phyloP scores from a whole-genome alignment of 1,140 invertebrate species.

The Pantala flavescens region DNA sequence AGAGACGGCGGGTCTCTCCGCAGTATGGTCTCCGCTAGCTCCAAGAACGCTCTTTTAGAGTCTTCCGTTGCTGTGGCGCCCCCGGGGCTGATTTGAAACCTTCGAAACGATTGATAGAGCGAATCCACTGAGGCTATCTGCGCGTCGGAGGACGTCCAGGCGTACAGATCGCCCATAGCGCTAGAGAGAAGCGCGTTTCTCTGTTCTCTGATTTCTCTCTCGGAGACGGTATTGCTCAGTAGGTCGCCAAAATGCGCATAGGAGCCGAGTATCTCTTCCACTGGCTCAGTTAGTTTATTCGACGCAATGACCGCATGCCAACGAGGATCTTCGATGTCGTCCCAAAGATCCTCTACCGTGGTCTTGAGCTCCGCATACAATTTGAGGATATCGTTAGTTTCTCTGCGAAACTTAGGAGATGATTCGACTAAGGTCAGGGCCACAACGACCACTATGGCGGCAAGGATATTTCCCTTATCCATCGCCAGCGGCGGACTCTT shows the following conservation, averaged over 20 bases:
- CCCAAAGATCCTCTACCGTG: slow-evolving; percentile 40
- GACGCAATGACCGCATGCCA: slow-evolving; percentile 31
- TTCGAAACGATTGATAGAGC: slow-evolving; percentile 46
- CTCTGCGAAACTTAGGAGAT: background rate
- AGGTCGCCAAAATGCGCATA: slow-evolving; percentile 43
- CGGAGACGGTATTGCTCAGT: slow-evolving; percentile 31
- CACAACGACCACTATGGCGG: too few relatives aligned
- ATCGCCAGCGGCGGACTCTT: too few relatives aligned
- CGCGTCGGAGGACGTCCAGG: slow-evolving; percentile 41
- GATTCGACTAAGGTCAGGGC: too few relatives aligned
- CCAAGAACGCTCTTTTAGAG: slow-evolving; percentile 43
- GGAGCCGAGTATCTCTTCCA: slow-evolving; percentile 41
- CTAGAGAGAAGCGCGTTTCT: slow-evolving; percentile 23
- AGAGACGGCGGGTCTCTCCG: slow-evolving; percentile 33
- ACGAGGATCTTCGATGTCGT: slow-evolving; percentile 33
- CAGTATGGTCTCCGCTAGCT: slow-evolving; percentile 49
- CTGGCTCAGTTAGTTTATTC: slow-evolving; percentile 32
- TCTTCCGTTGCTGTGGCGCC: slow-evolving; percentile 28
- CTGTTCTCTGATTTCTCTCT: background rate
- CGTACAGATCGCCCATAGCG: slow-evolving; percentile 40
- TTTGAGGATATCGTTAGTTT: slow-evolving; percentile 40
- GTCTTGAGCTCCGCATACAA: slow-evolving; percentile 35
- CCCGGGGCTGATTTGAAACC: slow-evolving; percentile 40
- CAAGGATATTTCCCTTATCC: too few relatives aligned
- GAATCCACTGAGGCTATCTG: slow-evolving; percentile 44